These are phyloP conservation scores for Zygaena filipendulae DNA, from an alignment of 2,888 invertebrate species.

Conservation along the genomic window DNA sequence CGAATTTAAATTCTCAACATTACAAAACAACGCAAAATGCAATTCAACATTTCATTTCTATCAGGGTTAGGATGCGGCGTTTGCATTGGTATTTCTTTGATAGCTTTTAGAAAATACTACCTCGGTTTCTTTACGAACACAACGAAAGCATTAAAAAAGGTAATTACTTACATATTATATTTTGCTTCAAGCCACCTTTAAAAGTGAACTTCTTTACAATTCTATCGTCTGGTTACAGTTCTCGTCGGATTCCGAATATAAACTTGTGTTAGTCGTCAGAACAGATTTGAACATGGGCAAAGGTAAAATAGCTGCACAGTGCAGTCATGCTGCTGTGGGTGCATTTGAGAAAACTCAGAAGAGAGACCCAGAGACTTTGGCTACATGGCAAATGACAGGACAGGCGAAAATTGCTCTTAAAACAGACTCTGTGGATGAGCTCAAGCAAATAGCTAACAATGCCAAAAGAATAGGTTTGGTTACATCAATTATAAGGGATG, in stretches of 20 bases:
- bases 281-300: conserved; percentile 95
- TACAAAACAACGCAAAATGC: conserved; percentile 44
- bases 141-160: conserved; percentile 32
- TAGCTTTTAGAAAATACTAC: conserved; percentile 39
- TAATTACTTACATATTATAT: conserved; percentile 15
- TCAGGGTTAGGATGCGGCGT: conserved; percentile 56
- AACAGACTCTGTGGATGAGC: conserved; percentile 79
- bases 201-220: conserved; percentile 1
- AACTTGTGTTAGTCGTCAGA: conserved; percentile 87
- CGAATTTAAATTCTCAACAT: conserved; percentile 31
- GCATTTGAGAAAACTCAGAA: conserved; percentile 79
- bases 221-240: conserved; percentile 32
- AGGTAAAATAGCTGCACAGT: conserved; percentile 94
- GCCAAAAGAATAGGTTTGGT: conserved; percentile 78
- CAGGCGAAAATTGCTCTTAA: conserved; percentile 91
- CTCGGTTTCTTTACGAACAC: conserved; percentile 26
- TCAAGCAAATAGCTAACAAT: conserved; percentile 74
- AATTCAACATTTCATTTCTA: conserved; percentile 40
- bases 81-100: conserved; percentile 51
- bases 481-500: conserved; percentile 84
- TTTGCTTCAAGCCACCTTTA: conserved; percentile 1
- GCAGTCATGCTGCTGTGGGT: conserved; percentile 93
- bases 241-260: conserved; percentile 68
- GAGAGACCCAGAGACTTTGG: conserved; percentile 69
- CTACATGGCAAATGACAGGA: conserved; percentile 72